Evolutionary conservation across 2,888 invertebrate genomes (phyloP).

Genomic region (Cosmia pyralina): DNA sequence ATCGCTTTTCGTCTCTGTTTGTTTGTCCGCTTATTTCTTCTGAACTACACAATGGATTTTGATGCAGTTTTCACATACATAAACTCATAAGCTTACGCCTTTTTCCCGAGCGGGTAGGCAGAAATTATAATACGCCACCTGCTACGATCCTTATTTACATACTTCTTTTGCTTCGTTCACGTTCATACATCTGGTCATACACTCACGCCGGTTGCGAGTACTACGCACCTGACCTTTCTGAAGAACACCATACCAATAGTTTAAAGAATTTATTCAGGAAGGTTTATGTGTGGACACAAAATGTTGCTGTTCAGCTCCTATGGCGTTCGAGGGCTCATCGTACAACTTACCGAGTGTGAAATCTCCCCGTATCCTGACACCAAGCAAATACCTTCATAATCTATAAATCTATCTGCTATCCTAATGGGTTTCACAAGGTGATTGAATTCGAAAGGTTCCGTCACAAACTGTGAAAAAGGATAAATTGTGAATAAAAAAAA

Average conservation of each 20-base stretch:
- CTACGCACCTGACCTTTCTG: neutral
- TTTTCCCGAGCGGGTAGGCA: no score
- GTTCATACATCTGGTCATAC: no score
- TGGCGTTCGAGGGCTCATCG: neutral
- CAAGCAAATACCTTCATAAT: slow-evolving; percentile 34
- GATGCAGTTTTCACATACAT: no score
- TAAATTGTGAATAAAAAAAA: neutral
- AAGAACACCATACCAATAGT: neutral
- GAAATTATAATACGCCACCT: no score
- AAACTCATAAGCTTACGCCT: no score
- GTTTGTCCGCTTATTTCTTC: no score
- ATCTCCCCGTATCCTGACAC: slow-evolving; percentile 46
- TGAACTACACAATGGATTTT: no score
- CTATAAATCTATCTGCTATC: slow-evolving; percentile 2
- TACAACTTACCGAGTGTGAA: slow-evolving; percentile 27
- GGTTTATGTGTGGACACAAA: neutral
- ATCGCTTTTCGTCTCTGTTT: no score
- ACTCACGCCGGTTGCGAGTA: no score
- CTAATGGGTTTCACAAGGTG: slow-evolving; percentile 40
- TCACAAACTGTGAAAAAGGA: slow-evolving; percentile 33
- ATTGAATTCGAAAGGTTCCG: slow-evolving; percentile 33
- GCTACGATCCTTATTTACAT: no score
- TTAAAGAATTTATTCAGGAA: neutral
- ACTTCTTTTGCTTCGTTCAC: no score
- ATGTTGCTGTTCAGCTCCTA: neutral